These are phyloP conservation scores for Drosophila pruinosa DNA, from an alignment of 1,140 invertebrate genomes.

Conservation along the genomic window DNA sequence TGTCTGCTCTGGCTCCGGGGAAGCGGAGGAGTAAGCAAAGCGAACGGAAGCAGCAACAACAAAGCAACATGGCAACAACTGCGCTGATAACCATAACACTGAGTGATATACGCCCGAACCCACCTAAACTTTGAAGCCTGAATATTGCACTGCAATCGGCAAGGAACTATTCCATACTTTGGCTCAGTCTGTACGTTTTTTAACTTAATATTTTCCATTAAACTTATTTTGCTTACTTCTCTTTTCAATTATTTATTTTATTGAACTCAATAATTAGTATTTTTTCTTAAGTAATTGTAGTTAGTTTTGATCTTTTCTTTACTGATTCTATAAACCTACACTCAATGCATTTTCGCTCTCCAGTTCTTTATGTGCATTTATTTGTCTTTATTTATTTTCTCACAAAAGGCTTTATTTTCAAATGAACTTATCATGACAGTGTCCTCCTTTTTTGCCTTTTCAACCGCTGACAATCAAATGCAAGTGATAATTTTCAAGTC, in stretches of 20 bases:
- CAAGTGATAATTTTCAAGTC: background rate
- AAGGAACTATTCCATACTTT: background rate
- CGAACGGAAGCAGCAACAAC: conserved; percentile 39
- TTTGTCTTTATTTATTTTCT: too few relatives aligned
- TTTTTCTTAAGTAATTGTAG: too few relatives aligned
- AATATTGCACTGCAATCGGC: background rate
- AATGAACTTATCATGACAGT: too few relatives aligned
- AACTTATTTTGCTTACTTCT: too few relatives aligned
- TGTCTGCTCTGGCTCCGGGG: conserved; percentile 32
- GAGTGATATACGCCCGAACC: conserved; percentile 67
- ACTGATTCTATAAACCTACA: too few relatives aligned
- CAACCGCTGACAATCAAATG: background rate
- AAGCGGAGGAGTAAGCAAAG: conserved; percentile 45
- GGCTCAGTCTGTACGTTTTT: background rate
- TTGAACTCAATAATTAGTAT: too few relatives aligned
- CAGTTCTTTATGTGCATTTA: too few relatives aligned
- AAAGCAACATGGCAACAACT: conserved; percentile 59
- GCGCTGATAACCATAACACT: conserved; percentile 78
- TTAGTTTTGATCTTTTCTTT: too few relatives aligned
- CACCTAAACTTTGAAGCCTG: conserved; percentile 1
- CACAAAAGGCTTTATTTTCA: too few relatives aligned
- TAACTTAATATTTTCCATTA: background rate
- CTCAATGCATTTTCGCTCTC: too few relatives aligned
- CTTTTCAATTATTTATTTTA: too few relatives aligned
- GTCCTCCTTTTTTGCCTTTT: too few relatives aligned